Evolutionary conservation across 2,797 vertebrate genomes (phyloP), one percentile per base, ranked within the genome.

Genomic region (Knipowitschia caucasica): DNA sequence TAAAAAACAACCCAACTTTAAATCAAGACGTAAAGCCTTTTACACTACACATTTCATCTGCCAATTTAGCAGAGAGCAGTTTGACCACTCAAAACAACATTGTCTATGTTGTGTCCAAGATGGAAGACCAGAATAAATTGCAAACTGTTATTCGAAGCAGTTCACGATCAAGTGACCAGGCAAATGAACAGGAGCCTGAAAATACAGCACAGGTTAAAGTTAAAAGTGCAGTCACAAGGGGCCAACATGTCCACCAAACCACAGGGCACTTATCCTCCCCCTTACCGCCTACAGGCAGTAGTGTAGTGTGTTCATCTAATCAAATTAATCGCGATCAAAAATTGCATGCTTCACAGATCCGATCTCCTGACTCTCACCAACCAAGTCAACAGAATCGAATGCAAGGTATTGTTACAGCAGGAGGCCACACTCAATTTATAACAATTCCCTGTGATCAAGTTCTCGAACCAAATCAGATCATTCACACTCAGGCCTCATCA

Each of bases 71-170:
- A 0, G 88, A 90, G 31, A 89, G 81, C 57, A 91, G 90, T 50
- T 83, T 93, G 50, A 77, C 14, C 2, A 74, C 83, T 63, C 93
- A 93, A 72, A 94, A 93, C 69, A 94, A 95, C 51, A 77, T 91
- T 12, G 85, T 93, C 54, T 96, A 93, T 50, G 92, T 93, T 52
- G 89, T 92, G 69, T 95, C 95, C 25, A 98, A 98, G 86, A 88
- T 93, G 81, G 94, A 96, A 31, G 94, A 97, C 73, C 88, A 93
- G 52, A 94, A 95, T 56, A 91, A 91, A 73, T 90, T 93, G 51
- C 95, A 96, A 80, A 96, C 94, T 17, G 94, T 99, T 7, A 98
- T 97, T 66, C 92, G 94, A 81, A 98, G 93, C 80, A 96, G 92
- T 78, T 94, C 94, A 12, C 91, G 91, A 27, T 90, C 94, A 30